Percentiles rank a stretch among this genome's conserved stretches.
These are phyloP conservation scores for Haliclona indistincta DNA, from an alignment of 37 sponge, comb jelly and placozoan species.

Conservation along the genomic window DNA sequence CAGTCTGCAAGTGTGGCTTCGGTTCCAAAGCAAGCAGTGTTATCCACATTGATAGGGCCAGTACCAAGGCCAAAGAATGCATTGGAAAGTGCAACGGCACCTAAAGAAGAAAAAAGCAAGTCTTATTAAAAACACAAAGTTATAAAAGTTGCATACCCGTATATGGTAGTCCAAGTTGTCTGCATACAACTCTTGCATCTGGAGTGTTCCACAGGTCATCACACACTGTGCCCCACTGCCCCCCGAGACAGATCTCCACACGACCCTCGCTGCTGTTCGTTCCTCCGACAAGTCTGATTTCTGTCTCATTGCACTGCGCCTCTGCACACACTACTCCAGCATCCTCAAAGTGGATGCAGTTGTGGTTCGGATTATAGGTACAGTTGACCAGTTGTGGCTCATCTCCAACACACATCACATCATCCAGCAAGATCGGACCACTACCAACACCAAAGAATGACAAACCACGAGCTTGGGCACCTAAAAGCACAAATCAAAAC, in stretches of 20 bases:
- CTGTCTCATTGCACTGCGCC: slow-evolving; percentile 6
- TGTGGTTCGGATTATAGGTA: neutral
- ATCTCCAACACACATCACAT: slow-evolving; percentile 24
- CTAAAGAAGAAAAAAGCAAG: too few relatives aligned
- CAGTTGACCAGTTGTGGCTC: slow-evolving; percentile 27
- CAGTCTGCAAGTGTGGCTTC: slow-evolving; percentile 24
- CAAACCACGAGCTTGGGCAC: too few relatives aligned
- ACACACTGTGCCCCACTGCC: slow-evolving; percentile 27
- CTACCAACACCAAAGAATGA: slow-evolving; percentile 11
- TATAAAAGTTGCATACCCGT: too few relatives aligned
- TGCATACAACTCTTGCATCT: neutral
- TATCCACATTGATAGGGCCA: slow-evolving; percentile 13
- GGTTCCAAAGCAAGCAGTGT: slow-evolving; percentile 13
- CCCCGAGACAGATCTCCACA: slow-evolving; percentile 19
- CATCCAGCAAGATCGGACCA: slow-evolving; percentile 22
- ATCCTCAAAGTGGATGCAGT: slow-evolving; percentile 50
- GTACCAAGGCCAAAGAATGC: slow-evolving; percentile 18
- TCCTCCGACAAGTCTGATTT: slow-evolving; percentile 9
- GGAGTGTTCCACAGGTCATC: neutral
- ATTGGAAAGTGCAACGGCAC: slow-evolving; percentile 3
- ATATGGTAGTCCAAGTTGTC: neutral
- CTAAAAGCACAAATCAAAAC: too few relatives aligned
- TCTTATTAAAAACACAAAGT: too few relatives aligned
- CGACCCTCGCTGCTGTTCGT: neutral
- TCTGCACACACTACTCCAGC: slow-evolving; percentile 37